Percentiles rank a stretch among this genome's conserved stretches.
phyloP scores from a whole-genome alignment of 1,140 invertebrate species.

The Metopolophium dirhodum region DNA sequence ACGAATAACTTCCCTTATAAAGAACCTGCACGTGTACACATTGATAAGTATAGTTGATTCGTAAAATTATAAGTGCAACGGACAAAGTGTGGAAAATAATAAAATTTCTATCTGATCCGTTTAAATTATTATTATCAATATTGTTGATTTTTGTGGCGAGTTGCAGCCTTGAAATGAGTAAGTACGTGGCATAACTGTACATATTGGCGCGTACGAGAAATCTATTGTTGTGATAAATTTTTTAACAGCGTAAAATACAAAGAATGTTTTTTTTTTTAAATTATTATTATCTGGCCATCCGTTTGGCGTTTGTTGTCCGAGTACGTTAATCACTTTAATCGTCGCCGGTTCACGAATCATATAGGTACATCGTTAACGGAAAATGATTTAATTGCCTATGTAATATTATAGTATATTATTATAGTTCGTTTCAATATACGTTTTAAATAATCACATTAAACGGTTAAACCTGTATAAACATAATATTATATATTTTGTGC shows the following conservation, averaged over 20 bases:
- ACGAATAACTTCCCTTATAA: background rate
- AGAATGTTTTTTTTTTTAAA: background rate
- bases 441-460: background rate
- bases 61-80: background rate
- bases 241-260: background rate
- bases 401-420: background rate
- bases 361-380: background rate
- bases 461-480: background rate
- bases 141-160: background rate
- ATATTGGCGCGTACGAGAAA: background rate
- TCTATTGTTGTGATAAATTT: background rate
- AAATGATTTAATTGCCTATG: conserved; percentile 20
- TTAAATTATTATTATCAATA: background rate
- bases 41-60: background rate
- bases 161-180: background rate
- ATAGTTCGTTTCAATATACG: background rate
- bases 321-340: background rate
- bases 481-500: background rate
- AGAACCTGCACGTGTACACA: background rate
- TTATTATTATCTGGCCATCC: background rate
- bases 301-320: background rate
- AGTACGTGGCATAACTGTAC: background rate
- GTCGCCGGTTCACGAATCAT: background rate
- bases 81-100: background rate
- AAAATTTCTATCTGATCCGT: background rate